Evolutionary conservation across 2,113 vertebrate genomes (phyloP).

Genomic region (Talpa occidentalis): DNA sequence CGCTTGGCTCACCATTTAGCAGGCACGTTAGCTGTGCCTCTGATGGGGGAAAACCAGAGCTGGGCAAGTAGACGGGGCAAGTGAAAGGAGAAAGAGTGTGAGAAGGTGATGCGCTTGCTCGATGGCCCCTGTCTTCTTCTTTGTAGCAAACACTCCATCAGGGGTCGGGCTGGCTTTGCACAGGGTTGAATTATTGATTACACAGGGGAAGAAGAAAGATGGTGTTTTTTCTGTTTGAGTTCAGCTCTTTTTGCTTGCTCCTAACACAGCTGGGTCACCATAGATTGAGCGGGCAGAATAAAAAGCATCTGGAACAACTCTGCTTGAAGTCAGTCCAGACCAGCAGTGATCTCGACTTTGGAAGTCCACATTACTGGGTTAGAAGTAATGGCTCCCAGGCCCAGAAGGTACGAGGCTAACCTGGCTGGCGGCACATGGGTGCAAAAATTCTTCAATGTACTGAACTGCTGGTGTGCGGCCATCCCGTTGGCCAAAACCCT

Average conservation of each 20-base stretch:
- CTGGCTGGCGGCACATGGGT: neutral
- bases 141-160: constrained; percentile 3
- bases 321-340: neutral
- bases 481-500: neutral
- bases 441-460: neutral
- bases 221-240: constrained; percentile 57
- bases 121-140: constrained; percentile 24
- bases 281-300: neutral
- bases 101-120: neutral
- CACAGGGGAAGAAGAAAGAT: constrained; percentile 51
- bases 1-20: neutral
- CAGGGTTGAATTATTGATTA: constrained; percentile 73
- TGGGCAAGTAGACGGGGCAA: neutral
- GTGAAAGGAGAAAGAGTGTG: neutral
- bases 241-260: neutral
- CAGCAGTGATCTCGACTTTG: neutral
- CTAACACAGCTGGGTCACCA: constrained; percentile 3
- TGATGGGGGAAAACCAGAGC: neutral
- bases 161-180: constrained; percentile 25
- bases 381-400: neutral
- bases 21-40: neutral
- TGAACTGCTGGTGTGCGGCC: rapidly evolving
- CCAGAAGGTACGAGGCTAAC: neutral
- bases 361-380: neutral
- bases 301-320: neutral